These are phyloP conservation scores for Rhadinocentrus ornatus DNA, from an alignment of 2,797 vertebrate species.

Conservation along the genomic window DNA sequence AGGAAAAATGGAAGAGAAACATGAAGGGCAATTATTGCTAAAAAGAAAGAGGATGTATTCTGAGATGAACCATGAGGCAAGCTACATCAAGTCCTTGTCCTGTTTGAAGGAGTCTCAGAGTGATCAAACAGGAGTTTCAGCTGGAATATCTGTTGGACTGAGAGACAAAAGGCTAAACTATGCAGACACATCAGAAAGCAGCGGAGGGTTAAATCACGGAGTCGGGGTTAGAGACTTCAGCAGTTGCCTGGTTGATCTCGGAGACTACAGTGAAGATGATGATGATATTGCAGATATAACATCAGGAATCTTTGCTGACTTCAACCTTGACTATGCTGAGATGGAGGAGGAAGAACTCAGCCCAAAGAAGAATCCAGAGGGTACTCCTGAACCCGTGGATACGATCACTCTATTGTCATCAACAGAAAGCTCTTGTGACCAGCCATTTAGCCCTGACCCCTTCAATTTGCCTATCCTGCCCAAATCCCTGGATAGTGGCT, in stretches of 20 bases:
- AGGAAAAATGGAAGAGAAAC: slow-evolving; percentile 34
- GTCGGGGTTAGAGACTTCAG: slow-evolving; percentile 70
- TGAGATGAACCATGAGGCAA: slow-evolving; percentile 76
- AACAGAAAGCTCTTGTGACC: slow-evolving; percentile 81
- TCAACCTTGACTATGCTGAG: slow-evolving; percentile 83
- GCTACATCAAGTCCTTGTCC: slow-evolving; percentile 56
- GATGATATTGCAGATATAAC: slow-evolving; percentile 87
- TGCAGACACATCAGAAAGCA: slow-evolving; percentile 68
- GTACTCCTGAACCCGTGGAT: slow-evolving; percentile 83
- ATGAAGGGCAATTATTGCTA: slow-evolving; percentile 49
- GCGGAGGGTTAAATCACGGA: slow-evolving; percentile 40
- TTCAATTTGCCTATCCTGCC: slow-evolving; percentile 83
- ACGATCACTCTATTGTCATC: slow-evolving; percentile 86
- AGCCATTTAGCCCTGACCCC: slow-evolving; percentile 80
- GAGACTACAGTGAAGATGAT: slow-evolving; percentile 86
- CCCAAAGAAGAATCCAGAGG: slow-evolving; percentile 83
- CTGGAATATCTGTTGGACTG: slow-evolving; percentile 47
- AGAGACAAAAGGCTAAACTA: slow-evolving; percentile 72
- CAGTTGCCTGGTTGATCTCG: slow-evolving; percentile 75
- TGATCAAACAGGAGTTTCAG: slow-evolving; percentile 44
- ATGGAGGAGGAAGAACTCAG: slow-evolving; percentile 79
- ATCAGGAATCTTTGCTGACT: slow-evolving; percentile 85
- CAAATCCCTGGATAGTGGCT: slow-evolving; percentile 94
- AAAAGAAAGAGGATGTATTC: slow-evolving; percentile 59
- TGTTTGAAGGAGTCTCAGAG: slow-evolving; percentile 59